Evolutionary conservation across 2,113 vertebrate species (phyloP).

Genomic region (Bubo scandiacus): DNA sequence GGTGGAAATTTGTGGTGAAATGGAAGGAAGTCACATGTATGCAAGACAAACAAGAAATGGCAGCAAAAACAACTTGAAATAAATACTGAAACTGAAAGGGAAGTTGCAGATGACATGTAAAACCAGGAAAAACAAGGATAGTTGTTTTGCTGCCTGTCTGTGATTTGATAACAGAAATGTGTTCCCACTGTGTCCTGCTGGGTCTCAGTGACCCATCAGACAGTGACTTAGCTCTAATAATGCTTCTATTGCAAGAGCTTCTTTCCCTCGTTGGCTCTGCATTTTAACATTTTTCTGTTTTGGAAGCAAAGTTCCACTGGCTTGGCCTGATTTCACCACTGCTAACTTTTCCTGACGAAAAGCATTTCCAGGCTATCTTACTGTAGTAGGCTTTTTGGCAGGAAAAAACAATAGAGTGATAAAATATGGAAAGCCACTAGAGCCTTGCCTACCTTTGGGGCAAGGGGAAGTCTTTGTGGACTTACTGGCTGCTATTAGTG

Average conservation of each 20-base stretch:
- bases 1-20: conserved; percentile 62
- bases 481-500: background rate
- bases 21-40: conserved; percentile 55
- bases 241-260: background rate
- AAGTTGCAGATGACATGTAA: background rate
- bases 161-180: background rate
- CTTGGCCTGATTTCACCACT: background rate
- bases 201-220: background rate
- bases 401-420: background rate
- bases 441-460: background rate
- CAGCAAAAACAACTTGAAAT: conserved; percentile 12
- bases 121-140: background rate
- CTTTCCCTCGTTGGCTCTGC: background rate
- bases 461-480: background rate
- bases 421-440: background rate
- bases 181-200: background rate
- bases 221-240: background rate
- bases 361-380: background rate
- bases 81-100: conserved; percentile 41
- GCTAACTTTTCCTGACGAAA: background rate
- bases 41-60: conserved; percentile 62
- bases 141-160: background rate
- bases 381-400: background rate
- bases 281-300: background rate
- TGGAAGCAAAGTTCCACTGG: background rate